phyloP scores from a whole-genome alignment of 2,113 vertebrate genomes.

The Takifugu bimaculatus region DNA sequence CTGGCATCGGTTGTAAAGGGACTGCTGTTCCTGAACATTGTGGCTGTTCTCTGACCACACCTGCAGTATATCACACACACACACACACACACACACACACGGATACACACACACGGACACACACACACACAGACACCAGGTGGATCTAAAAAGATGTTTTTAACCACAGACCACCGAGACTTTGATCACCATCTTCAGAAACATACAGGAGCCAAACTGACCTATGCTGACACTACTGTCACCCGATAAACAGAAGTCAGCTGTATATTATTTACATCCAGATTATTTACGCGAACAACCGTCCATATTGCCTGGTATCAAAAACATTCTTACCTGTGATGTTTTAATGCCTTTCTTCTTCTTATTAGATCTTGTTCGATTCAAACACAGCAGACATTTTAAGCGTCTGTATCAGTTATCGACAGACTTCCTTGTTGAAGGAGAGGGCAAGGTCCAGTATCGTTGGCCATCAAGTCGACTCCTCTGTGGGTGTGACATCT shows the following conservation, averaged over 20 bases:
- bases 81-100: not conserved
- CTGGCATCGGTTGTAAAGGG: constrained; percentile 41
- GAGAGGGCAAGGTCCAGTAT: constrained; percentile 56
- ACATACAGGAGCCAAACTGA: too few relatives aligned
- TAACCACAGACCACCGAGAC: too few relatives aligned
- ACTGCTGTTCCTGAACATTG: constrained; percentile 59
- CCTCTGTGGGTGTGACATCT: constrained; percentile 32
- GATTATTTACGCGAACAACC: not conserved
- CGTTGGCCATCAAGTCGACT: constrained; percentile 3
- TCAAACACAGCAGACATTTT: constrained; percentile 19
- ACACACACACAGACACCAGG: too few relatives aligned
- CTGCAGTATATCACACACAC: constrained; percentile 12
- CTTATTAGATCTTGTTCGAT: not conserved
- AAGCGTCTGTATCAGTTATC: not conserved
- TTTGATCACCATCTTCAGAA: too few relatives aligned
- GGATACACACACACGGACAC: too few relatives aligned
- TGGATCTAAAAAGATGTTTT: too few relatives aligned
- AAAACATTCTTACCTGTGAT: constrained; percentile 33
- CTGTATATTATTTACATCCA: not conserved
- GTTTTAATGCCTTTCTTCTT: not conserved
- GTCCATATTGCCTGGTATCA: not conserved
- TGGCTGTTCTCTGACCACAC: constrained; percentile 13
- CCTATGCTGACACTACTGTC: too few relatives aligned
- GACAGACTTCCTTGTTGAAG: constrained; percentile 44
- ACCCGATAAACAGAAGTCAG: not conserved